A percentile compares a stretch with the other conserved stretches of the same genome.
These are phyloP conservation scores for Otolemur garnettii DNA, from an alignment of 2,113 vertebrate species.

Conservation along the genomic window DNA sequence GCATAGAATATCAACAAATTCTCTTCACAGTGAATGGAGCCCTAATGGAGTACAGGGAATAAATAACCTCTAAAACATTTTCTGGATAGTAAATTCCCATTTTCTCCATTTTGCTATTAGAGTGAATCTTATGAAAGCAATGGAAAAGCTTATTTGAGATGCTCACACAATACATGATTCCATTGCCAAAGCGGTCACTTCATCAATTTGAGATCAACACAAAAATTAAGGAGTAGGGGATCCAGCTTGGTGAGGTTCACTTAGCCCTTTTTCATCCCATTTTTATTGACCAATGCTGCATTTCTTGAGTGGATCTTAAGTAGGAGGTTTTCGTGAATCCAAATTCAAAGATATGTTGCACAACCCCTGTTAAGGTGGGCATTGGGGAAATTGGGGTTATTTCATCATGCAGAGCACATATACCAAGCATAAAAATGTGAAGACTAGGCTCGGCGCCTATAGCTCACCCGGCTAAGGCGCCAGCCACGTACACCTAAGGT, in stretches of 20 bases:
- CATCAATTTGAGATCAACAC: constrained; percentile 22
- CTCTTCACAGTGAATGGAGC: not conserved
- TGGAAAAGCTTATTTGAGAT: not conserved
- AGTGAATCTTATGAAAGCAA: not conserved
- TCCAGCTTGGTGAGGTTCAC: not conserved
- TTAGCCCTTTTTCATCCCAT: not conserved
- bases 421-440: not conserved
- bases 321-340: not conserved
- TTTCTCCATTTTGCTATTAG: constrained; percentile 39
- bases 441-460: no score
- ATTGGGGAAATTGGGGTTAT: not conserved
- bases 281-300: not conserved
- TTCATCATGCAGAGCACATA: not conserved
- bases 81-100: constrained; percentile 45
- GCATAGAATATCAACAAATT: constrained; percentile 41
- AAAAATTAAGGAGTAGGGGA: not conserved
- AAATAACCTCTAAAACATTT: constrained; percentile 57
- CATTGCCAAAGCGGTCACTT: not conserved
- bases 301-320: not conserved
- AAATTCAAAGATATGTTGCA: not conserved
- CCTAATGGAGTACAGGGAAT: not conserved
- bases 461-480: no score
- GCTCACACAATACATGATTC: not conserved
- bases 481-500: no score
- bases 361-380: not conserved